Conservation (phyloP, 30 jellyfish, hydroid and myxozoan species). For the Aurelia aurita complex sp. Pacific region DNA sequence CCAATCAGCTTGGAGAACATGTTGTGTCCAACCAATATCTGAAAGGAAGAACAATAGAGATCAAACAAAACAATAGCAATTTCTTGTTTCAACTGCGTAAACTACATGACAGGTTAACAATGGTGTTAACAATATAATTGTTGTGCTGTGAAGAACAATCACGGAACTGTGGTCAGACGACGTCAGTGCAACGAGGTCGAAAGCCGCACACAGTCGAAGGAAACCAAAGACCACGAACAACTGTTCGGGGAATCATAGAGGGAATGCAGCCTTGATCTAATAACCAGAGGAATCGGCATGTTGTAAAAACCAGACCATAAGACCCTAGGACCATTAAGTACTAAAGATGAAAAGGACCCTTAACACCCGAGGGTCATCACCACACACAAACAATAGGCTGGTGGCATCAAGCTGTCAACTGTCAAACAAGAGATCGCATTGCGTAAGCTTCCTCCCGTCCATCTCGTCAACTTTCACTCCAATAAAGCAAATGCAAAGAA, state of each 20-base stretch:
- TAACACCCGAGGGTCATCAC: too few relatives aligned
- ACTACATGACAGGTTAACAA: slow-evolving; percentile 67
- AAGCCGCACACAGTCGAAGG: slow-evolving; percentile 21
- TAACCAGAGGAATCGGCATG: not conserved
- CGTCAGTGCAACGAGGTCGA: too few relatives aligned
- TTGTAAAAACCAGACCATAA: too few relatives aligned
- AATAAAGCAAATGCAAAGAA: too few relatives aligned
- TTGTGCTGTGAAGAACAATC: slow-evolving; percentile 6
- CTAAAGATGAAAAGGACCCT: too few relatives aligned
- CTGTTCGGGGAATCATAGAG: too few relatives aligned
- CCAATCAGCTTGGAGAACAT: slow-evolving; percentile 81
- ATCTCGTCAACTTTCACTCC: too few relatives aligned
- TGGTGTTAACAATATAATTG: slow-evolving; percentile 11
- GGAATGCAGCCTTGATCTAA: not conserved
- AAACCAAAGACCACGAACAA: slow-evolving; percentile 6
- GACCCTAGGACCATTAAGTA: too few relatives aligned
- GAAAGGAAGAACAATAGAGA: slow-evolving; percentile 74
- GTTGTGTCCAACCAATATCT: slow-evolving; percentile 76
- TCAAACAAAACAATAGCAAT: slow-evolving; percentile 53
- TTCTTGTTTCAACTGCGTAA: slow-evolving; percentile 50
- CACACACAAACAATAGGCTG: too few relatives aligned
- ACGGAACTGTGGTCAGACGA: slow-evolving; percentile 25
- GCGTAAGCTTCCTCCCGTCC: too few relatives aligned
- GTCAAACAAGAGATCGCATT: too few relatives aligned
- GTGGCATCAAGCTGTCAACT: too few relatives aligned